Conservation (phyloP, 2,888 invertebrate genomes). For the Drosophila bunnanda region DNA sequence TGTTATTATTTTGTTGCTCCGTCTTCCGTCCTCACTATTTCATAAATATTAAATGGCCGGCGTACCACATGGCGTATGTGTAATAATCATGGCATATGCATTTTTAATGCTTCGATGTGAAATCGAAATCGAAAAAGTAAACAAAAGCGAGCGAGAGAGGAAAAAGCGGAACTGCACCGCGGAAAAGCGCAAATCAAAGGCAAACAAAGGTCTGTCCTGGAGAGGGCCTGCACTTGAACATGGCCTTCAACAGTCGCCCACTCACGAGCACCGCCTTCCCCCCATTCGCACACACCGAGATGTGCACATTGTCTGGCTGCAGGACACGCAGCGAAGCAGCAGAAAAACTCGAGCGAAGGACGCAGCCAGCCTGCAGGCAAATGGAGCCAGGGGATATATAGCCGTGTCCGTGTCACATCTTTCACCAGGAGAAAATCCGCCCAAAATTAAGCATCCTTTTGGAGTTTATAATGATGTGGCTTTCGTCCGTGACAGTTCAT, state of each 20-base stretch:
- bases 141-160: constrained; percentile 1
- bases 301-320: constrained; percentile 58
- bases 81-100: constrained; percentile 61
- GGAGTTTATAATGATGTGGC: background rate
- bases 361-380: constrained; percentile 38
- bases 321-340: constrained; percentile 25
- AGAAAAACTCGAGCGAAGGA: constrained; percentile 47
- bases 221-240: constrained; percentile 54
- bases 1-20: background rate
- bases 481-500: background rate
- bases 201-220: constrained; percentile 47
- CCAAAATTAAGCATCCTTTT: constrained; percentile 4
- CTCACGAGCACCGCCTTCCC: constrained; percentile 3
- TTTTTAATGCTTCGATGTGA: constrained; percentile 61
- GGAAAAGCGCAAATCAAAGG: constrained; percentile 67
- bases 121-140: constrained; percentile 45
- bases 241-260: constrained; percentile 66
- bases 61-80: constrained; percentile 59
- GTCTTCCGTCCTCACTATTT: constrained; percentile 24
- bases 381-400: constrained; percentile 19
- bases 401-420: constrained; percentile 1
- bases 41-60: constrained; percentile 68
- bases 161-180: constrained; percentile 9
- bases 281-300: background rate
- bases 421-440: background rate